Conservation (phyloP, 2,888 invertebrate genomes). For the Syrphus vitripennis region DNA sequence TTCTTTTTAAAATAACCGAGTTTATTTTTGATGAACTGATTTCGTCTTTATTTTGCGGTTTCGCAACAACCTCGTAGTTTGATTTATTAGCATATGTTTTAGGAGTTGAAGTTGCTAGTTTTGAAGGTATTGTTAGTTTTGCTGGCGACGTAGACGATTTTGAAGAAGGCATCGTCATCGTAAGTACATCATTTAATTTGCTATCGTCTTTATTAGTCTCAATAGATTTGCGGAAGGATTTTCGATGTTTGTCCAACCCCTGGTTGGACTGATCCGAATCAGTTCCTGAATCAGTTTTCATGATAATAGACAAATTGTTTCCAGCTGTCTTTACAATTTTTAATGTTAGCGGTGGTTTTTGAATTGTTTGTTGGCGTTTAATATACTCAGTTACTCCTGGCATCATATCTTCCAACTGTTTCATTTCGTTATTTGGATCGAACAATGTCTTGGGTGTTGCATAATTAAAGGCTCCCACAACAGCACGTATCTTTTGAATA, state of each 20-base stretch:
- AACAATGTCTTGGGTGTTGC: conserved; percentile 87
- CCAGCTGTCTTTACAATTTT: conserved; percentile 80
- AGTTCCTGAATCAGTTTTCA: conserved; percentile 78
- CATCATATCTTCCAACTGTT: conserved; percentile 86
- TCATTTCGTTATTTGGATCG: conserved; percentile 84
- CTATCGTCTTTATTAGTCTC: conserved; percentile 2
- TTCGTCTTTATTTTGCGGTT: conserved; percentile 75
- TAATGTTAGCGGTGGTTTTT: conserved; percentile 79
- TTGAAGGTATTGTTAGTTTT: neutral
- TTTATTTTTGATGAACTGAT: conserved; percentile 75
- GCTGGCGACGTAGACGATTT: too few relatives aligned
- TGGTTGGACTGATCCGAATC: conserved; percentile 77
- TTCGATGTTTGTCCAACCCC: conserved; percentile 54
- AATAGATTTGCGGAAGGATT: neutral
- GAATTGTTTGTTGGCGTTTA: conserved; percentile 74
- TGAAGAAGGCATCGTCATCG: neutral
- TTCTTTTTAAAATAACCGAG: conserved; percentile 79
- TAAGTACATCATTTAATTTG: neutral
- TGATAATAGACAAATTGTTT: conserved; percentile 79
- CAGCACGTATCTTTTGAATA: conserved; percentile 86
- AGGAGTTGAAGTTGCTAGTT: neutral
- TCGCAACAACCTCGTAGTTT: conserved; percentile 78
- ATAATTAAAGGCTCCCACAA: conserved; percentile 88
- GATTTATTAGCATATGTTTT: conserved; percentile 26
- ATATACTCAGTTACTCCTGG: conserved; percentile 80